phyloP scores from a whole-genome alignment of 2,113 vertebrate genomes.

The Mobula birostris region DNA sequence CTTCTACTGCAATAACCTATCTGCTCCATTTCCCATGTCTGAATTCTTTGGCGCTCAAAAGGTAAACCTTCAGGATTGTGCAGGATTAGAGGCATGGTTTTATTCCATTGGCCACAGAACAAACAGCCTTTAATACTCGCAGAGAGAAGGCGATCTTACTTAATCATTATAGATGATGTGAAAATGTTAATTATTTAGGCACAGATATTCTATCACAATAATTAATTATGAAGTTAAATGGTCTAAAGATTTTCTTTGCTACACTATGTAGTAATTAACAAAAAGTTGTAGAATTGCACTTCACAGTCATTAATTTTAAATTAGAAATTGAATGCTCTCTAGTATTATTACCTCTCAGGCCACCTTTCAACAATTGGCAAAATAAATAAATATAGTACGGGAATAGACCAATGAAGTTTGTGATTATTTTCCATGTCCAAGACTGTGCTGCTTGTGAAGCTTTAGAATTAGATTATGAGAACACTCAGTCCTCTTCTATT shows the following conservation, averaged over 20 bases:
- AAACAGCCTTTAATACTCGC: neutral
- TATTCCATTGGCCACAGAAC: neutral
- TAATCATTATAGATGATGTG: neutral
- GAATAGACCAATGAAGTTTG: neutral
- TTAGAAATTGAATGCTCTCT: neutral
- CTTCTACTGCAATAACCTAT: neutral
- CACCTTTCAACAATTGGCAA: neutral
- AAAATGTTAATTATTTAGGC: neutral
- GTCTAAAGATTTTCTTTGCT: neutral
- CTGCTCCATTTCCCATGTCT: neutral
- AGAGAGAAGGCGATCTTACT: neutral
- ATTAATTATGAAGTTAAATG: neutral
- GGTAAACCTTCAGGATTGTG: neutral
- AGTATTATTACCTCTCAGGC: neutral
- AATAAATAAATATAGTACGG: neutral
- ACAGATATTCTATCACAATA: neutral
- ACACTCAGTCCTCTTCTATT: too few species aligned
- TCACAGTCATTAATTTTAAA: neutral
- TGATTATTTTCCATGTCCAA: neutral
- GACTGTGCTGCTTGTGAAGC: neutral
- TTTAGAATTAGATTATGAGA: too few species aligned
- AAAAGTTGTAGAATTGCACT: neutral
- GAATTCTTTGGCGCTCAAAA: neutral
- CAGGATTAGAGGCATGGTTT: neutral
- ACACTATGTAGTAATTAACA: neutral